Base-by-base conservation (phyloP, 2,888 invertebrate genomes). In the Flexamia atlantica region DNA sequence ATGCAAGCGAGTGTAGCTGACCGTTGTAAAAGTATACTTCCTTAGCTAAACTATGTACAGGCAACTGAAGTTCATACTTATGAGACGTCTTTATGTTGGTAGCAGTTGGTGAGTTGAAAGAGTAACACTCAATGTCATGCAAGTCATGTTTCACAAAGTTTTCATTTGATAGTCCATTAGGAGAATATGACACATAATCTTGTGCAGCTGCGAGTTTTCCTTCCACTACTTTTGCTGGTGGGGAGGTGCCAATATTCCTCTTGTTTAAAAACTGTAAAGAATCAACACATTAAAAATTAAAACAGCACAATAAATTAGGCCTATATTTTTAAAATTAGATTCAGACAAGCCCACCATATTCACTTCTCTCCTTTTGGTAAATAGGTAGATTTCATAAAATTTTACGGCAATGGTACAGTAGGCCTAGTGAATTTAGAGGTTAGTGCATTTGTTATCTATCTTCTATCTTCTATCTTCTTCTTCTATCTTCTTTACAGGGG, bases 251-350 rank as follows among this genome's bases (percentile, higher is more conserved):
- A 7, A 72, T 25, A 17, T 36, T 72, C 20, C 72, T 72, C 72
- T 72, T 46, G 46, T 23, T 28, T 28, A 76, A 46, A 76, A 76
- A 76, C 74, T 76, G 74, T 50, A 76, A 36, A 76, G 20, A 53
- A 53, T 23, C 4, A 36, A 36, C 9, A 4, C n/a, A 46, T 17
- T 46, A 3, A 46, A 4, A 46, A 46, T 46, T 46, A 17, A 46
- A 46, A 9, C 46, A 9, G 12, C 7, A 17, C 46, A 46, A 17
- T 46, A 46, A 46, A n/a, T n/a, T n/a, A n/a, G n/a, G n/a, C n/a
- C n/a, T n/a, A n/a, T n/a, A n/a, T n/a, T n/a, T n/a, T n/a, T n/a
- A n/a, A n/a, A n/a, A n/a, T n/a, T n/a, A n/a, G n/a, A n/a, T n/a
- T n/a, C n/a, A n/a, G n/a, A n/a, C n/a, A n/a, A n/a, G n/a, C n/a